Conservation (phyloP, 1,140 invertebrate species). For the Sarcophaga bullata region DNA sequence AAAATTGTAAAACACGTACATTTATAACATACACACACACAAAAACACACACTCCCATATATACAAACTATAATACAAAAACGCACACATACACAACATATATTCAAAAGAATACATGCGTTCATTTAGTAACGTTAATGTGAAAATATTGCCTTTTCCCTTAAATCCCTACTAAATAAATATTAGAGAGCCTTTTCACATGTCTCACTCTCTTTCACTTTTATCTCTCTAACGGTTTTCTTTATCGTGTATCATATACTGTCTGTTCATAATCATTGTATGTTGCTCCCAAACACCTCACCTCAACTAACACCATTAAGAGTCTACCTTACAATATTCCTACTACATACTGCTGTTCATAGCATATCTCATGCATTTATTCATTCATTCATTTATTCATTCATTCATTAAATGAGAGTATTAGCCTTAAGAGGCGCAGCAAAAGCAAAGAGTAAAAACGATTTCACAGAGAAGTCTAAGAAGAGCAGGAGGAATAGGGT, state of each 20-base stretch:
- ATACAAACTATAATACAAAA: not conserved
- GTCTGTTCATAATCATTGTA: conserved; percentile 14
- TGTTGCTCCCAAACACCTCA: not conserved
- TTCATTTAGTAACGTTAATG: conserved; percentile 55
- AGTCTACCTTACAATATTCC: not conserved
- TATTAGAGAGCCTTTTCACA: not conserved
- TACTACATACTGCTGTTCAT: too few species aligned
- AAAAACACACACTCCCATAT: not conserved
- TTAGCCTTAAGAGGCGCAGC: not conserved
- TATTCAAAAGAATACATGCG: not conserved
- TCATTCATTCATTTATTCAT: too few species aligned
- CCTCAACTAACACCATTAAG: not conserved
- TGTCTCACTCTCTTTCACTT: not conserved
- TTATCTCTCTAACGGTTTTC: not conserved
- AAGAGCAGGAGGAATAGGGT: not conserved
- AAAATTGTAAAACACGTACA: not conserved
- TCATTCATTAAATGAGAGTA: not conserved
- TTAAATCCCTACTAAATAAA: not conserved
- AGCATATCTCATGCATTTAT: too few species aligned
- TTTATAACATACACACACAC: not conserved
- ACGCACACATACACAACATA: not conserved
- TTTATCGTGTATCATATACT: not conserved
- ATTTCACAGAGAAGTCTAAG: not conserved
- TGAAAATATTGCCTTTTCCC: conserved; percentile 48
- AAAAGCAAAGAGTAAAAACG: not conserved